A percentile compares a stretch with the other conserved stretches of the same genome.
phyloP scores from a whole-genome alignment of 2,797 vertebrate genomes.

The Peromyscus nudipes region DNA sequence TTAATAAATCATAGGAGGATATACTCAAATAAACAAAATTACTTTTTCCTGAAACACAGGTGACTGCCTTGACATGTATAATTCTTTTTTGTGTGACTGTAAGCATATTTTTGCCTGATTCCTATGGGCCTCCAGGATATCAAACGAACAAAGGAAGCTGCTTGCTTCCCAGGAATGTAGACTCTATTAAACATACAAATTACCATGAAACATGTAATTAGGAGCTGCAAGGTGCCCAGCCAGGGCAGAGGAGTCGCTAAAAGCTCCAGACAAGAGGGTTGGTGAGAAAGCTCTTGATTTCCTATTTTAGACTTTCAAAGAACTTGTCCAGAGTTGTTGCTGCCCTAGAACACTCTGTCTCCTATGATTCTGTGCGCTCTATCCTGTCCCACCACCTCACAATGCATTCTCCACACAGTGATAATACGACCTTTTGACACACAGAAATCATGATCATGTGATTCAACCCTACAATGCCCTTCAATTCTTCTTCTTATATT shows the following conservation, averaged over 20 bases:
- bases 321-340: not conserved
- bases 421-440: not conserved
- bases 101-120: not conserved
- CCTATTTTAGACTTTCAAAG: not conserved
- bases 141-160: not conserved
- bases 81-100: not conserved
- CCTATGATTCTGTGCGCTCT: not conserved
- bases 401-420: not conserved
- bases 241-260: not conserved
- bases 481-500: not conserved
- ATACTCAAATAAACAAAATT: not conserved
- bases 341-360: not conserved
- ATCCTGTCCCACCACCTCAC: not conserved
- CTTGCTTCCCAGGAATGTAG: not conserved
- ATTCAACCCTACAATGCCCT: not conserved
- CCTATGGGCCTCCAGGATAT: not conserved
- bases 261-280: not conserved
- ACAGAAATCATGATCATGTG: not conserved
- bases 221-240: not conserved
- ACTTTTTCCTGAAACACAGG: not conserved
- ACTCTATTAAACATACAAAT: not conserved
- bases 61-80: not conserved
- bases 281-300: not conserved
- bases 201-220: not conserved
- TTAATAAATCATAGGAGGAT: constrained; percentile 20